Evolutionary conservation across 2,797 vertebrate genomes (phyloP).

Genomic region (Typhlichthys eigenmanni): DNA sequence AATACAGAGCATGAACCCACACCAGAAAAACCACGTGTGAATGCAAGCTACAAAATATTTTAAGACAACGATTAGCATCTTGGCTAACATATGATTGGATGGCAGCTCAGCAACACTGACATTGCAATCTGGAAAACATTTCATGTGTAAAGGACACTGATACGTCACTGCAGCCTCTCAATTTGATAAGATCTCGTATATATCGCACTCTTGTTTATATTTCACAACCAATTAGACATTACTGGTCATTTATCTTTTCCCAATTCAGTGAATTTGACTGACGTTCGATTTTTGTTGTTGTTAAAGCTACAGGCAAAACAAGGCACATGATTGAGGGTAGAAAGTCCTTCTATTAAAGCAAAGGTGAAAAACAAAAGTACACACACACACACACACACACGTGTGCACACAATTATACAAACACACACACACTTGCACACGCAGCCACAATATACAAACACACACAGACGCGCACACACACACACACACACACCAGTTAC

Average conservation of each 20-base stretch:
- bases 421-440: background rate
- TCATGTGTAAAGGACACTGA: constrained; percentile 3
- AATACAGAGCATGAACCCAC: no score
- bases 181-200: background rate
- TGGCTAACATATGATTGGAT: no score
- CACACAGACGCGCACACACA: background rate
- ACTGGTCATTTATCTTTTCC: no score
- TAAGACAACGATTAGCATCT: no score
- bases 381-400: background rate
- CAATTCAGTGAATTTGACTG: background rate
- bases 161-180: background rate
- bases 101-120: background rate
- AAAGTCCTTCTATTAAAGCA: background rate
- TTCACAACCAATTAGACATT: background rate
- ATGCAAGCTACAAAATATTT: no score
- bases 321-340: background rate
- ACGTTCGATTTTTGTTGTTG: background rate
- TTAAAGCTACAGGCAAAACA: background rate
- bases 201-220: background rate
- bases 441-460: background rate
- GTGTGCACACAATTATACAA: background rate
- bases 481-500: background rate
- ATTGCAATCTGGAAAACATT: background rate
- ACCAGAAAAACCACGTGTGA: no score
- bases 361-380: background rate